Evolutionary conservation across 2,113 vertebrate genomes (phyloP).

Genomic region (Myiopsitta monachus): DNA sequence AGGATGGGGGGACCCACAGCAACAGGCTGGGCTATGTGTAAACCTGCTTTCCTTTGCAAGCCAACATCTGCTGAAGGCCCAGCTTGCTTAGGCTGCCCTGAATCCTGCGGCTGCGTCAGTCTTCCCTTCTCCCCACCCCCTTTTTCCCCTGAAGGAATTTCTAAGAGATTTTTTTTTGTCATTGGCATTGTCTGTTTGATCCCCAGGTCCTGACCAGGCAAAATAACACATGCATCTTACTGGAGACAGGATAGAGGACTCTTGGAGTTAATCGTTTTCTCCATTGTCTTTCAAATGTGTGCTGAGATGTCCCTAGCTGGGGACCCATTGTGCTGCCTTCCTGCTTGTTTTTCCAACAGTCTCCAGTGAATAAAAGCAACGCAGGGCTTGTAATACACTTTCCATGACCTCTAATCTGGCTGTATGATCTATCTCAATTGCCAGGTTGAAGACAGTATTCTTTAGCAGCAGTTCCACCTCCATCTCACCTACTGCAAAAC

Average conservation of each 20-base stretch:
- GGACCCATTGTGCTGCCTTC: conserved; percentile 62
- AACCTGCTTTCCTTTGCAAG: background rate
- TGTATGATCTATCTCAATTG: conserved; percentile 4
- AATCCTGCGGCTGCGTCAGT: background rate
- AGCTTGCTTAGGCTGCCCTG: background rate
- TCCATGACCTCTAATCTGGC: conserved; percentile 58
- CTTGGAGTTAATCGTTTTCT: conserved; percentile 60
- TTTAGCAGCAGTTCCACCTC: background rate
- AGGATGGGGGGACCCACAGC: background rate
- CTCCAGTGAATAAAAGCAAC: conserved; percentile 62
- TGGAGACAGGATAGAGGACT: conserved; percentile 67
- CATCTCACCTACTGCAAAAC: background rate
- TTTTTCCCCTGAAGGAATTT: conserved; percentile 26
- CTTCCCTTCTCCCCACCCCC: background rate
- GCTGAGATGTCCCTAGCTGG: conserved; percentile 39
- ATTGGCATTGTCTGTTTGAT: conserved; percentile 30
- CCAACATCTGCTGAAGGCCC: background rate
- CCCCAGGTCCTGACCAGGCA: conserved; percentile 16
- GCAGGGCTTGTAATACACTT: conserved; percentile 37
- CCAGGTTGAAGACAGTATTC: conserved; percentile 14
- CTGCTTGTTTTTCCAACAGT: conserved; percentile 63
- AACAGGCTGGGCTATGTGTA: background rate
- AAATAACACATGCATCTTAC: conserved; percentile 47
- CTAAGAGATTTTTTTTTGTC: background rate
- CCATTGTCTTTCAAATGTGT: conserved; percentile 65